These are phyloP conservation scores for Chrysoperla carnea DNA, from an alignment of 1,140 invertebrate genomes.

Conservation along the genomic window DNA sequence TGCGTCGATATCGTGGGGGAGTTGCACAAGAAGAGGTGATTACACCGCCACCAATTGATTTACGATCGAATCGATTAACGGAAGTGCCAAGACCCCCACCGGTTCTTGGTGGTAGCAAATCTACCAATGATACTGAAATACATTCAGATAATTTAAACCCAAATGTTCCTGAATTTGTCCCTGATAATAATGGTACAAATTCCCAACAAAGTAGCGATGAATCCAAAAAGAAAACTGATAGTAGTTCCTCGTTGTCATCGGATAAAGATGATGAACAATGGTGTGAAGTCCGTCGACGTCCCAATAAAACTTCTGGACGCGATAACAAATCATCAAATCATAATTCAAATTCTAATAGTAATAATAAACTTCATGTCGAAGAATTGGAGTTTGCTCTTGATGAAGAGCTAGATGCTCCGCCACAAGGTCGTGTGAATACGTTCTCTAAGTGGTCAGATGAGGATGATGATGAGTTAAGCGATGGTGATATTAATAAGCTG, in stretches of 20 bases:
- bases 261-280: slow-evolving; percentile 10
- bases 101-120: background rate
- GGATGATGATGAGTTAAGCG: slow-evolving; percentile 79
- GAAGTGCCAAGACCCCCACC: background rate
- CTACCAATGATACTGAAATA: slow-evolving; percentile 5
- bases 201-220: background rate
- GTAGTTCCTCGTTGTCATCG: no score
- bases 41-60: background rate
- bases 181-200: slow-evolving; percentile 18
- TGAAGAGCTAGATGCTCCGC: slow-evolving; percentile 68
- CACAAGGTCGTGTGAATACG: slow-evolving; percentile 59
- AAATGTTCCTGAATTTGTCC: slow-evolving; percentile 72
- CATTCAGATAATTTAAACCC: slow-evolving; percentile 50
- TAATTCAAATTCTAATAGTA: background rate
- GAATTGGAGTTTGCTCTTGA: slow-evolving; percentile 95
- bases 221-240: slow-evolving; percentile 1
- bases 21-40: background rate
- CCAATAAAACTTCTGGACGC: slow-evolving; percentile 4
- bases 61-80: background rate
- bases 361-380: slow-evolving; percentile 34
- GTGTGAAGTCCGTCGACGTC: slow-evolving; percentile 17
- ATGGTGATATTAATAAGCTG: slow-evolving; percentile 86
- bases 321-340: background rate
- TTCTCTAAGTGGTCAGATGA: slow-evolving; percentile 60
- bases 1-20: background rate